Base-by-base conservation (phyloP, 2,797 vertebrate genomes). In the Avahi laniger region DNA sequence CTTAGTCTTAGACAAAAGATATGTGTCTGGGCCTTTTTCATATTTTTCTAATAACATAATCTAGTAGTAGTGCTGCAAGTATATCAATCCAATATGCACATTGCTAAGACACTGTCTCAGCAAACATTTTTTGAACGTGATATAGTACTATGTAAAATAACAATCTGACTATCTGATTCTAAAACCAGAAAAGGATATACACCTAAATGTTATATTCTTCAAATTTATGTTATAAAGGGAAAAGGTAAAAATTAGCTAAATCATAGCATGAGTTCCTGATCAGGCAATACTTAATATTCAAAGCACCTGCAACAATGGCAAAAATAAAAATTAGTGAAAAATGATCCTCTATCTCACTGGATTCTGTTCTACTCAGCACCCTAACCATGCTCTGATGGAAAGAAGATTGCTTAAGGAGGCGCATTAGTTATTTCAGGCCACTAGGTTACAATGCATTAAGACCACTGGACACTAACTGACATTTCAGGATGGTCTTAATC, bases 261-360 rank as follows among this genome's bases (percentile, higher is more conserved):
- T 81, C 24, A 12, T 67, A 88, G 63, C 24, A 7, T 10, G 85
- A 80, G 57, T 52, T 93, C 82, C 54, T 61, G 50, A 84, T 87
- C 54, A 87, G 41, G 61, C 35, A 72, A 92, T 35, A 57, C 61
- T 94, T 70, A 84, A 76, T 90, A 95, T 85, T 89, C 80, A 88
- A 75, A 93, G 75, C 67, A 65, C 38, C 91, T 91, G 38, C 10
- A 93, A 93, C 82, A 96, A 80, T 81, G 81, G 48, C 9, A 84
- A 84, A 79, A 82, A 85, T 95, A 54, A 88, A 92, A 97, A 89
- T 89, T 76, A 93, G 91, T 94, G 89, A 96, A 93, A 96, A 94
- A 75, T 35, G 8, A 75, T 87, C 57, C 76, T 91, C 35, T 78
- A 50, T 84, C 24, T 96, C 91, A n/a, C 65, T 43, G 22, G 67